Evolutionary conservation across 2,888 invertebrate species (phyloP).

Genomic region (Toxonevra muliebris): DNA sequence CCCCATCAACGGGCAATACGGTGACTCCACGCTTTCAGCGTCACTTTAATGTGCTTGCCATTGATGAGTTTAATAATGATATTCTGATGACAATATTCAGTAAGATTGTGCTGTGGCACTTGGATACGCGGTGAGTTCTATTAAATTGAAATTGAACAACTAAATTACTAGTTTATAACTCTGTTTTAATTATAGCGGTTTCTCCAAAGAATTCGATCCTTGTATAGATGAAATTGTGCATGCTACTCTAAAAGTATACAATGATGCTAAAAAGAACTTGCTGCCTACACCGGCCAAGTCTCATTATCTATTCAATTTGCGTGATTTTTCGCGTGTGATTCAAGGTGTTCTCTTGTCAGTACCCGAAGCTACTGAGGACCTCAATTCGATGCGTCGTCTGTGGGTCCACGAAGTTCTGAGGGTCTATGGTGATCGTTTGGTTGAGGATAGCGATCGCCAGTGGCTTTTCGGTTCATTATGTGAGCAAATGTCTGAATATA

Average conservation of each 20-base stretch:
- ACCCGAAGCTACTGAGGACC: slow-evolving; percentile 89
- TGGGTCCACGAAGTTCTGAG: slow-evolving; percentile 95
- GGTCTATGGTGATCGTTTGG: slow-evolving; percentile 91
- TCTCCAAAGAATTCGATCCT: slow-evolving; percentile 93
- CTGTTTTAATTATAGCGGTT: slow-evolving; percentile 72
- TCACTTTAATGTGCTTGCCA: slow-evolving; percentile 85
- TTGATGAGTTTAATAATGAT: slow-evolving; percentile 89
- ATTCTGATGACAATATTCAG: slow-evolving; percentile 87
- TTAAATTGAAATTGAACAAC: not conserved
- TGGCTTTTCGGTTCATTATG: slow-evolving; percentile 83
- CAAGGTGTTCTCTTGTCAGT: slow-evolving; percentile 91
- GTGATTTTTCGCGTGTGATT: slow-evolving; percentile 93
- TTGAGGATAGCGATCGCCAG: slow-evolving; percentile 81
- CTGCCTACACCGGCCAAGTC: slow-evolving; percentile 93
- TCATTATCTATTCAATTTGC: slow-evolving; percentile 93
- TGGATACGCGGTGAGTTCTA: slow-evolving; percentile 80
- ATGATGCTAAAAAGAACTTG: slow-evolving; percentile 80
- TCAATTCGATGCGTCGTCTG: slow-evolving; percentile 85
- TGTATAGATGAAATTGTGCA: slow-evolving; percentile 88
- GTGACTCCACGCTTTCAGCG: slow-evolving; percentile 86
- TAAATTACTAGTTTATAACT: not conserved
- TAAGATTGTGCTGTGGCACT: slow-evolving; percentile 93
- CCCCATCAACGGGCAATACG: slow-evolving; percentile 82
- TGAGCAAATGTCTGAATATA: slow-evolving; percentile 68
- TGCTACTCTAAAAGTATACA: slow-evolving; percentile 88